Conservation (phyloP, 37 sponge, comb jelly and placozoan genomes). For the Crambe crambe region DNA sequence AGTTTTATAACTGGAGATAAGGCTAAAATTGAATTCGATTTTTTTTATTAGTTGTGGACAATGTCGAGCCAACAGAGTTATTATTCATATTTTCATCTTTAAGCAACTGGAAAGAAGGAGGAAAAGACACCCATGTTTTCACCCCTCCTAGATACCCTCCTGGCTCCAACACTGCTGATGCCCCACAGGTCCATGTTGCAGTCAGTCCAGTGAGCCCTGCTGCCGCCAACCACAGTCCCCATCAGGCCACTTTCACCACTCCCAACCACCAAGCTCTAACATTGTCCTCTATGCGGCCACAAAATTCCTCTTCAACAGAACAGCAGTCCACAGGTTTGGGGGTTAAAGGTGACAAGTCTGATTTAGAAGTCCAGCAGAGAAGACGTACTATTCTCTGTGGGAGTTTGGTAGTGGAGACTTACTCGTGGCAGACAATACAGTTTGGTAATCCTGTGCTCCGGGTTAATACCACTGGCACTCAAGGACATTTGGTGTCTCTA, state of each 20-base stretch:
- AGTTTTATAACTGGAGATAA: constrained; percentile 5
- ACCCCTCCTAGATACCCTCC: not conserved
- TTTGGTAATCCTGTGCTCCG: constrained; percentile 23
- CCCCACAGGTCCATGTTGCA: not conserved
- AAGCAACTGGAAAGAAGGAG: constrained; percentile 70
- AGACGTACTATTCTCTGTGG: constrained; percentile 37
- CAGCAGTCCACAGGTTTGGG: not conserved
- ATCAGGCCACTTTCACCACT: not conserved
- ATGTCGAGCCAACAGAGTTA: constrained; percentile 45
- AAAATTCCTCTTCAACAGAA: not conserved
- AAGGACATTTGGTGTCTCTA: constrained; percentile 29
- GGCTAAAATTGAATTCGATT: not conserved
- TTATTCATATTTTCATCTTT: constrained; percentile 63
- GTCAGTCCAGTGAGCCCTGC: not conserved
- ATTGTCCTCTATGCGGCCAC: not conserved
- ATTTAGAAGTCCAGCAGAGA: not conserved
- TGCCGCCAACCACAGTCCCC: not conserved
- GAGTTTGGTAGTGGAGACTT: constrained; percentile 49
- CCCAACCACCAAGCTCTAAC: not conserved
- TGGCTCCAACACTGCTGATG: not conserved
- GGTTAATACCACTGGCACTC: constrained; percentile 51
- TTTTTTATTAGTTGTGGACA: constrained; percentile 85
- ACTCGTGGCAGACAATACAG: constrained; percentile 51
- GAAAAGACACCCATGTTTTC: constrained; percentile 6
- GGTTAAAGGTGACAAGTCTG: not conserved